Evolutionary conservation across 2,113 vertebrate species (phyloP).

Genomic region (Manacus vitellinus): DNA sequence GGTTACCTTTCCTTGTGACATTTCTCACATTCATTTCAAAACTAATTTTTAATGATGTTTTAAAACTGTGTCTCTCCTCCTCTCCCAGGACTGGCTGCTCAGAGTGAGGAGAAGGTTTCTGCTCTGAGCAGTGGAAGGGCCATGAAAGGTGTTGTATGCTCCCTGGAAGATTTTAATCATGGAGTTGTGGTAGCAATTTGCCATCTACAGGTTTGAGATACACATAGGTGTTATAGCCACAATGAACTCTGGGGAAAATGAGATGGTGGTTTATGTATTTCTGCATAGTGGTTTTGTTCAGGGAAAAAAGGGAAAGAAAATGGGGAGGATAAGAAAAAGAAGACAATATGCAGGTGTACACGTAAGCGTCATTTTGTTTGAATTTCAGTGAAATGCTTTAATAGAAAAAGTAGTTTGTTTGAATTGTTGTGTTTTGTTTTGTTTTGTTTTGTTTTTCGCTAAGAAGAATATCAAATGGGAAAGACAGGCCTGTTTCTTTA

Average conservation of each 20-base stretch:
- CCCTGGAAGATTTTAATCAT: neutral
- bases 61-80: neutral
- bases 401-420: neutral
- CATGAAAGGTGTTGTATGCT: accelerated
- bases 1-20: accelerated
- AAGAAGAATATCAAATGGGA: neutral
- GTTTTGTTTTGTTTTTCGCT: neutral
- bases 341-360: neutral
- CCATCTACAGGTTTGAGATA: neutral
- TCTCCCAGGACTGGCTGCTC: neutral
- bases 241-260: neutral
- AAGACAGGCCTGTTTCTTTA: neutral
- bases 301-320: neutral
- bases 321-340: neutral
- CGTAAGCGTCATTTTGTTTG: accelerated
- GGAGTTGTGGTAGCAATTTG: neutral
- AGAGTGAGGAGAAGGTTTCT: neutral
- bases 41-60: neutral
- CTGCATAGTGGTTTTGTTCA: neutral
- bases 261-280: neutral
- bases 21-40: neutral
- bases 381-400: neutral
- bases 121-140: neutral
- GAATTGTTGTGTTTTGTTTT: neutral
- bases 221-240: accelerated